Conservation (phyloP, 2,888 invertebrate genomes). For the Mythimna lalbum region DNA sequence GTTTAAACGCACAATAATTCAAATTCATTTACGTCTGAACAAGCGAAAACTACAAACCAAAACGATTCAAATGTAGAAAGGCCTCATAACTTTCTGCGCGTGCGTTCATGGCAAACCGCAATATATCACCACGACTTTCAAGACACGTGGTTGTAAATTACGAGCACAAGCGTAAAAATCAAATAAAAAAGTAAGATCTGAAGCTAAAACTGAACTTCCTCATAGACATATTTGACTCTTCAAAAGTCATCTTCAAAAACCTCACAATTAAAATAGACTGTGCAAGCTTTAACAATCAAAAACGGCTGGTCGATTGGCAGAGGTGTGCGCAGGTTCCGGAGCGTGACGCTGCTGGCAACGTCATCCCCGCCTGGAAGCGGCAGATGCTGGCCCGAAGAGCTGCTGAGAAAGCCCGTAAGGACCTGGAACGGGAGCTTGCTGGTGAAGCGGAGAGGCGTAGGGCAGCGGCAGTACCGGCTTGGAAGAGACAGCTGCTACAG, state of each 20-base stretch:
- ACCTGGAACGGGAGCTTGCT: conserved; percentile 96
- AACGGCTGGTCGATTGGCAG: conserved; percentile 85
- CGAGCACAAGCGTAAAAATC: not conserved
- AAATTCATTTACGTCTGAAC: not conserved
- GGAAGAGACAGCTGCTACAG: conserved; percentile 97
- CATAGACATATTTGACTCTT: not conserved
- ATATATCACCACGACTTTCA: conserved; percentile 6
- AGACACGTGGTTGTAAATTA: not conserved
- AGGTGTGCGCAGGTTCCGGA: conserved; percentile 95
- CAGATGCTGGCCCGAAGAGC: conserved; percentile 98
- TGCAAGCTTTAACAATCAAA: conserved; percentile 64
- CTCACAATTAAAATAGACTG: conserved; percentile 45
- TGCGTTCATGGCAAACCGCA: conserved; percentile 1
- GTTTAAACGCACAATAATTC: not conserved
- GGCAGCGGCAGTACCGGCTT: conserved; percentile 96
- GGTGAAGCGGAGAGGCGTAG: conserved; percentile 96
- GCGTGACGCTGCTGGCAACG: conserved; percentile 96
- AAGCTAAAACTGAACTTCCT: conserved; percentile 21
- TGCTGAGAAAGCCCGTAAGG: conserved; percentile 97
- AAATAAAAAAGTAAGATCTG: not conserved
- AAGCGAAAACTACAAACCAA: conserved; percentile 10
- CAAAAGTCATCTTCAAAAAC: conserved; percentile 46
- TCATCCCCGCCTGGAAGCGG: conserved; percentile 98
- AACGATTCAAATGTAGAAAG: conserved; percentile 2
- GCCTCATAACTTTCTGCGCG: not conserved